These are phyloP conservation scores for Miniopterus natalensis DNA, from an alignment of 2,113 vertebrate species.

Conservation along the genomic window DNA sequence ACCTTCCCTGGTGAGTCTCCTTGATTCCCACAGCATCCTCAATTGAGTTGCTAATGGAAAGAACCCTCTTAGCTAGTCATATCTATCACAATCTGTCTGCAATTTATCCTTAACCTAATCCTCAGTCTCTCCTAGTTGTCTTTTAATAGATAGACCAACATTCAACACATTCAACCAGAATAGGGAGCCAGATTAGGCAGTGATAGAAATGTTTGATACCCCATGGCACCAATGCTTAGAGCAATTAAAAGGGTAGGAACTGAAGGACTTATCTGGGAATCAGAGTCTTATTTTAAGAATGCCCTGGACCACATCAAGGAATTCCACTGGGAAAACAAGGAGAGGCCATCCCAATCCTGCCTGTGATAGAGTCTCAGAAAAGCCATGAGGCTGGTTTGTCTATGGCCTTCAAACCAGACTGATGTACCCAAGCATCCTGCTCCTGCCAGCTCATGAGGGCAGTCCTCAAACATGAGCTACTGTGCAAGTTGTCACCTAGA, in stretches of 20 bases:
- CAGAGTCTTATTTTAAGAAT: background rate
- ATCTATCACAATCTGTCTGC: background rate
- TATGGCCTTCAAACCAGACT: background rate
- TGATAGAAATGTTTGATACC: background rate
- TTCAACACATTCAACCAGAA: background rate
- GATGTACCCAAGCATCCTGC: rapidly evolving
- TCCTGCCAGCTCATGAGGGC: background rate
- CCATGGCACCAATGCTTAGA: background rate
- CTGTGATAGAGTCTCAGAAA: background rate
- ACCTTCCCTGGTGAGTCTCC: background rate
- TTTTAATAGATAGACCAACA: background rate
- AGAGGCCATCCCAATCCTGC: background rate
- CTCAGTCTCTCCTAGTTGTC: background rate
- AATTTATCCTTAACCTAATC: background rate
- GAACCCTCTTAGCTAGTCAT: background rate
- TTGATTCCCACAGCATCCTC: background rate
- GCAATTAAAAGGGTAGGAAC: rapidly evolving
- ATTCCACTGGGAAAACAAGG: background rate
- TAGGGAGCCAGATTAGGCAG: background rate
- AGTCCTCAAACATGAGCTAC: background rate
- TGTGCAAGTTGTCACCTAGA: background rate
- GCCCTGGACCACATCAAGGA: background rate
- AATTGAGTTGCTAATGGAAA: background rate
- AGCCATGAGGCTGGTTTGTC: background rate
- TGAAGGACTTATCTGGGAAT: background rate